Conservation (phyloP, 2,113 vertebrate species). For the Phylloscopus trochiloides region DNA sequence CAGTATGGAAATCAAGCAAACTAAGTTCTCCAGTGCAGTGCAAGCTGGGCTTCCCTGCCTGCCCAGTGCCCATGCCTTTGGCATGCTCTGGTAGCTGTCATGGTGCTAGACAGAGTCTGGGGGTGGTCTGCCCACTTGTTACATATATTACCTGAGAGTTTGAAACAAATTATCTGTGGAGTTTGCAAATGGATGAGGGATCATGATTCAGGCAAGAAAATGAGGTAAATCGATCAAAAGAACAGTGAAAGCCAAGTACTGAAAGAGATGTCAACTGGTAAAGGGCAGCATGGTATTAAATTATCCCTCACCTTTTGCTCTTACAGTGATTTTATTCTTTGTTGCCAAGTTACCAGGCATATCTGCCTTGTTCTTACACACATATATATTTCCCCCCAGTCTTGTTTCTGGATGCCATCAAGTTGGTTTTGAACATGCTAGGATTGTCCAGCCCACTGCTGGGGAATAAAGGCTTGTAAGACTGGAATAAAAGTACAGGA, state of each 20-base stretch:
- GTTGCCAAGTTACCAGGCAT: slow-evolving; percentile 52
- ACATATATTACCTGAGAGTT: neutral
- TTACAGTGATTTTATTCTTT: slow-evolving; percentile 27
- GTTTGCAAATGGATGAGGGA: neutral
- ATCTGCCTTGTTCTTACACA: neutral
- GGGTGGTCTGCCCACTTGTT: neutral
- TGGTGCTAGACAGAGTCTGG: neutral
- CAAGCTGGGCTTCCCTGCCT: neutral
- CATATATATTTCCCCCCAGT: neutral
- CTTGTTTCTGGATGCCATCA: neutral
- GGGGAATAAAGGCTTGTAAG: neutral
- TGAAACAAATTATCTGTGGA: neutral
- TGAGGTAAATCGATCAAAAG: slow-evolving; percentile 4
- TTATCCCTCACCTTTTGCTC: slow-evolving; percentile 55
- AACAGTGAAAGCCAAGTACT: neutral
- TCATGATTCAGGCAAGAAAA: slow-evolving; percentile 29
- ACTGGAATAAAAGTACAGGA: neutral
- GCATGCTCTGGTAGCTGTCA: neutral
- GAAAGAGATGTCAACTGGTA: slow-evolving; percentile 27
- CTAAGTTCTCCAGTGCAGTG: neutral
- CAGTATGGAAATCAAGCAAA: neutral
- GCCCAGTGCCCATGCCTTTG: neutral
- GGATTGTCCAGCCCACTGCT: neutral
- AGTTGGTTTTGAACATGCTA: neutral
- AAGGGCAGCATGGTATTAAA: slow-evolving; percentile 44